Percentiles rank a stretch among this genome's conserved stretches.
Evolutionary conservation across 1,140 invertebrate species (phyloP).

Genomic region (Scaptodrosophila lebanonensis): DNA sequence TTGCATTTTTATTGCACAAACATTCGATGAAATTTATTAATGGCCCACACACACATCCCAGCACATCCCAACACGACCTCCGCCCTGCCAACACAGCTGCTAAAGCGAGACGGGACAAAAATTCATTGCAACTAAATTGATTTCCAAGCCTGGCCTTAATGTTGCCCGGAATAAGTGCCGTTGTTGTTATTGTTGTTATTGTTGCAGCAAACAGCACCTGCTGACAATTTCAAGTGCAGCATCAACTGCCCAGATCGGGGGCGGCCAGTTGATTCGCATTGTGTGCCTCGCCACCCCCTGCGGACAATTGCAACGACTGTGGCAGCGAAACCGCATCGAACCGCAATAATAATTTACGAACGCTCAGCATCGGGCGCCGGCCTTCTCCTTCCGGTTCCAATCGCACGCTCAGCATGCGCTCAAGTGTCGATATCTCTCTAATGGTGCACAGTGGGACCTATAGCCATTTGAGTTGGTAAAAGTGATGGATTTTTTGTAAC

Average conservation of each 20-base stretch:
- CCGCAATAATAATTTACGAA: slow-evolving; percentile 72
- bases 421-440: slow-evolving; percentile 33
- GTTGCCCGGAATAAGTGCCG: slow-evolving; percentile 25
- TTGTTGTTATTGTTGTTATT: slow-evolving; percentile 7
- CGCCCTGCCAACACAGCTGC: neutral
- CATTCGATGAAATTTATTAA: slow-evolving; percentile 69
- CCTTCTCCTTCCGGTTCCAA: slow-evolving; percentile 72
- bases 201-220: slow-evolving; percentile 61
- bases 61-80: slow-evolving; percentile 41
- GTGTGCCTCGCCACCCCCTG: neutral
- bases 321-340: slow-evolving; percentile 37
- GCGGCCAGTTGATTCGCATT: slow-evolving; percentile 42
- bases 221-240: slow-evolving; percentile 77
- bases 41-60: slow-evolving; percentile 60
- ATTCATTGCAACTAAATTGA: slow-evolving; percentile 62
- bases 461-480: too few relatives aligned
- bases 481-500: too few relatives aligned
- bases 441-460: too few relatives aligned
- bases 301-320: slow-evolving; percentile 4
- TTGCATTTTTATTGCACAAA: slow-evolving; percentile 75
- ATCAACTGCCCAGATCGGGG: slow-evolving; percentile 12
- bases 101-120: neutral
- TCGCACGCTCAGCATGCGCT: slow-evolving; percentile 54
- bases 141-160: slow-evolving; percentile 48
- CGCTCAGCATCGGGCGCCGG: slow-evolving; percentile 61